phyloP scores from a whole-genome alignment of 1,140 invertebrate genomes.

The Heliconius hermathena region DNA sequence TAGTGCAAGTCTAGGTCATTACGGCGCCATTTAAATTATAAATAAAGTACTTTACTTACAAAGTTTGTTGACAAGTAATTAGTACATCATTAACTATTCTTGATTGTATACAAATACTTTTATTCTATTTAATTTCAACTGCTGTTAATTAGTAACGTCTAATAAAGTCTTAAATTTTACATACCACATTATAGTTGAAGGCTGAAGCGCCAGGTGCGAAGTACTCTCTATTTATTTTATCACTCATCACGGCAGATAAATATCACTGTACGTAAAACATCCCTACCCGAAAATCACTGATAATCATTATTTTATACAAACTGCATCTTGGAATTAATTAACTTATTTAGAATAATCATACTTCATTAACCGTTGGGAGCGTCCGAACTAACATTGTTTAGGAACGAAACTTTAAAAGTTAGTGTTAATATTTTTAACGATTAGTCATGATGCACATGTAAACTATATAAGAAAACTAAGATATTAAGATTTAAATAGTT shows the following conservation, averaged over 20 bases:
- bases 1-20: too few relatives aligned
- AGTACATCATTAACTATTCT: not conserved
- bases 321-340: constrained; percentile 39
- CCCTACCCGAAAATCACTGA: constrained; percentile 46
- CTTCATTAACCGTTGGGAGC: constrained; percentile 53
- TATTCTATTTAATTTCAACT: not conserved
- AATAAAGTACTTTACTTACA: not conserved
- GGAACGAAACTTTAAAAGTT: not conserved
- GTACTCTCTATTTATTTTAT: constrained; percentile 73
- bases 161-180: constrained; percentile 34
- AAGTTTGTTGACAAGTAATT: not conserved
- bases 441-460: not conserved
- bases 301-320: constrained; percentile 49
- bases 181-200: constrained; percentile 78
- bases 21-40: not conserved
- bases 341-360: constrained; percentile 30
- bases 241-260: constrained; percentile 57
- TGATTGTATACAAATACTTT: not conserved
- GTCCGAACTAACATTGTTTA: constrained; percentile 66
- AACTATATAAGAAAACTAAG: not conserved
- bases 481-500: not conserved
- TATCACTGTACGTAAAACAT: constrained; percentile 50
- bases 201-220: constrained; percentile 63
- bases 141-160: not conserved
- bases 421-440: constrained; percentile 3